Evolutionary conservation across 2,113 vertebrate genomes (phyloP).

Genomic region (Anolis sagrei): DNA sequence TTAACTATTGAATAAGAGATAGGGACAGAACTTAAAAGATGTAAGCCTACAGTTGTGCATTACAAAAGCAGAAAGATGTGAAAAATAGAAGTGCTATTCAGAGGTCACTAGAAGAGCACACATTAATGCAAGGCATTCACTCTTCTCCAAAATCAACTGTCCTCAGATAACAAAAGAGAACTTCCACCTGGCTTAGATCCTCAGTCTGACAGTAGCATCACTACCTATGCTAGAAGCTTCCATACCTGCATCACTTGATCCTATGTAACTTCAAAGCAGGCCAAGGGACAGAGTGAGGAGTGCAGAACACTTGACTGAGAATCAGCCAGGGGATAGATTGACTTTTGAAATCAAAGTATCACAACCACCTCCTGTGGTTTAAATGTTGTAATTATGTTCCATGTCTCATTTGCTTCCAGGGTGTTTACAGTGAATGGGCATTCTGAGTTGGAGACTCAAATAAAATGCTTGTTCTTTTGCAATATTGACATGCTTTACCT

Average conservation of each 20-base stretch:
- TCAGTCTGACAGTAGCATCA: background rate
- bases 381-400: background rate
- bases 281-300: background rate
- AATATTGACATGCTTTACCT: background rate
- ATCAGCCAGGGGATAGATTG: background rate
- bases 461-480: background rate
- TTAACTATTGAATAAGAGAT: background rate
- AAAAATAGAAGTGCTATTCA: background rate
- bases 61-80: background rate
- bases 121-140: background rate
- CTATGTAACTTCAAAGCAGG: background rate
- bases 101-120: background rate
- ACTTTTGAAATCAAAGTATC: background rate
- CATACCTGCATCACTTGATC: background rate
- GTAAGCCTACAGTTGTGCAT: background rate
- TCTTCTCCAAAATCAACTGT: background rate
- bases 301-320: background rate
- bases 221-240: background rate
- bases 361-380: background rate
- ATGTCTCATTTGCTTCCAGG: background rate
- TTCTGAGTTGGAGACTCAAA: background rate
- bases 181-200: background rate
- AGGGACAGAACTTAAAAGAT: fast-evolving
- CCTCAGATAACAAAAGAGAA: background rate
- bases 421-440: background rate